Conservation (phyloP, 2,113 vertebrate species). For the Sterrhoptilus dennistouni region DNA sequence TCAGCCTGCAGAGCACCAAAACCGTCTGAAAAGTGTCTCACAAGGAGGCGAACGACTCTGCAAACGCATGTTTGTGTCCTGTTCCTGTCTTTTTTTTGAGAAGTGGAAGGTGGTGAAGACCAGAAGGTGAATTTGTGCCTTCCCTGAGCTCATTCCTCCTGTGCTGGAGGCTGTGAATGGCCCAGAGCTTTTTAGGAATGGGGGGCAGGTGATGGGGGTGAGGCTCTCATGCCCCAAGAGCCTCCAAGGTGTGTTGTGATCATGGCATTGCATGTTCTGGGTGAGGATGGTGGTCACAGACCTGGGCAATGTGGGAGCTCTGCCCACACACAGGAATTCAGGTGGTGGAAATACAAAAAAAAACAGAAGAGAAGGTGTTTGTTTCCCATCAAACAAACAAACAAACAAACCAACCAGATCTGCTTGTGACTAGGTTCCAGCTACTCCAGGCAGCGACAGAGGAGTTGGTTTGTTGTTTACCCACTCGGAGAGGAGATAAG, state of each 20-base stretch:
- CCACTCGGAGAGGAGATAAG: background rate
- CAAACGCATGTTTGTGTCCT: background rate
- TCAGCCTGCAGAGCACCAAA: no score
- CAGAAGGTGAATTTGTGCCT: rapidly evolving
- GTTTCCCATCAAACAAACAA: background rate
- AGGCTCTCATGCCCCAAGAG: background rate
- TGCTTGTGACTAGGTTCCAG: background rate
- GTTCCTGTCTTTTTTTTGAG: background rate
- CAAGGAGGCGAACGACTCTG: background rate
- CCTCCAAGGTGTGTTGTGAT: rapidly evolving
- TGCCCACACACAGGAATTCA: rapidly evolving
- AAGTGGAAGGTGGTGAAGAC: background rate
- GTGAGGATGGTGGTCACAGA: background rate
- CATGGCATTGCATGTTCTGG: rapidly evolving
- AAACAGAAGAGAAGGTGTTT: background rate
- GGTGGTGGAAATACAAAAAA: background rate
- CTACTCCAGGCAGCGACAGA: background rate
- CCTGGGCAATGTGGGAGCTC: rapidly evolving
- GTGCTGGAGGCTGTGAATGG: background rate
- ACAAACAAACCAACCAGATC: background rate
- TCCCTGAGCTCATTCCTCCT: background rate
- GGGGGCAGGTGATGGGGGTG: background rate
- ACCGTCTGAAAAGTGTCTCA: background rate
- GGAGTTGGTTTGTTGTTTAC: conserved; percentile 10
- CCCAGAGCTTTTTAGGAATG: background rate